phyloP scores from a whole-genome alignment of 1,140 invertebrate genomes.

The Zaprionus capensis region DNA sequence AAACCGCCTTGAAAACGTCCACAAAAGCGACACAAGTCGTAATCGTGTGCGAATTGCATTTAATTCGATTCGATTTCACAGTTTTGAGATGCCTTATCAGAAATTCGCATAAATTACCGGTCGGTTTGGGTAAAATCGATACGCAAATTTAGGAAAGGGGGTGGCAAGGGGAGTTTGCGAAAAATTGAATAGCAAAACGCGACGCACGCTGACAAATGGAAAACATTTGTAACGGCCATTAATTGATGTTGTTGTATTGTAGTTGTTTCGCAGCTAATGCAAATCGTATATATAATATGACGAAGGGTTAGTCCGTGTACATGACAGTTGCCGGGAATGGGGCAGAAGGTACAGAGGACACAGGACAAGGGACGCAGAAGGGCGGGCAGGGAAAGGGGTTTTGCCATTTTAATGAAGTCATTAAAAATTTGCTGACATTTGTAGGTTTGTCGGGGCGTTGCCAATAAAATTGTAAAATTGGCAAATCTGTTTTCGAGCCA shows the following conservation, averaged over 20 bases:
- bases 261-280: constrained; percentile 56
- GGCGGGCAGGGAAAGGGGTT: background rate
- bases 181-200: constrained; percentile 52
- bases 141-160: constrained; percentile 67
- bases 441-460: constrained; percentile 69
- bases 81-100: constrained; percentile 73
- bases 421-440: constrained; percentile 78
- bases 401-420: constrained; percentile 70
- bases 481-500: constrained; percentile 62
- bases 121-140: constrained; percentile 56
- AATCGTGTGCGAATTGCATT: constrained; percentile 34
- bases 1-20: constrained; percentile 26
- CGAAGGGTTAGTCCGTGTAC: constrained; percentile 60
- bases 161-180: constrained; percentile 40
- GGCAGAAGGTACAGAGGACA: constrained; percentile 1
- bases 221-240: constrained; percentile 81
- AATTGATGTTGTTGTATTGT: constrained; percentile 69
- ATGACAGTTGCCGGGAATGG: background rate
- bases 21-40: constrained; percentile 18
- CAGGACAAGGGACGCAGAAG: background rate
- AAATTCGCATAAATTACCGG: constrained; percentile 73
- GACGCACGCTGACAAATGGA: constrained; percentile 76
- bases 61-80: constrained; percentile 52
- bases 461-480: constrained; percentile 72
- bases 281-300: constrained; percentile 60